Conservation (phyloP, 2,797 vertebrate genomes). For the Knipowitschia caucasica region DNA sequence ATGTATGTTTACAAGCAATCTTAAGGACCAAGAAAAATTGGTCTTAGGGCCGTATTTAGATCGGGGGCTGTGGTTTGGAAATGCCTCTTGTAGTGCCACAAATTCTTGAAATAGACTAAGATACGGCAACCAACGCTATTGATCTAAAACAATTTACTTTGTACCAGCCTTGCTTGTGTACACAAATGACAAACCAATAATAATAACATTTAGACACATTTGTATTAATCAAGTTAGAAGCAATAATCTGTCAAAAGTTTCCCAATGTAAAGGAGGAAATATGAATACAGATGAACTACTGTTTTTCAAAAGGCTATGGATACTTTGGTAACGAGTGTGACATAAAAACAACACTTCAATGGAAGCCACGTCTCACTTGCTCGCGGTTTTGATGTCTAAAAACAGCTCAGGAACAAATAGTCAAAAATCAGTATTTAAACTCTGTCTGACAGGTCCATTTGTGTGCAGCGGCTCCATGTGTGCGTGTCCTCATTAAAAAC, state of each 20-base stretch:
- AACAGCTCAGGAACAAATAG: conserved; percentile 63
- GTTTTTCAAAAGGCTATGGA: conserved; percentile 52
- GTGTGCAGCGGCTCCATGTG: conserved; percentile 7
- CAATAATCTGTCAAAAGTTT: conserved; percentile 8
- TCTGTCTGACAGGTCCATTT: conserved; percentile 58
- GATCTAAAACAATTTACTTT: too few species aligned
- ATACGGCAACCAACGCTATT: background rate
- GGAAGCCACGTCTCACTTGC: conserved; percentile 55
- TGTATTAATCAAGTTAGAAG: background rate
- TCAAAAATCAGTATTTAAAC: conserved; percentile 58
- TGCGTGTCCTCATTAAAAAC: conserved; percentile 57
- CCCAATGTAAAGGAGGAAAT: conserved; percentile 21
- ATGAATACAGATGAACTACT: conserved; percentile 43
- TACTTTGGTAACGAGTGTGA: conserved; percentile 56
- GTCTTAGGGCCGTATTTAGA: too few species aligned
- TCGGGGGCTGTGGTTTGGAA: too few species aligned
- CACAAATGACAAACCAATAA: background rate
- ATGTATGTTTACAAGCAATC: too few species aligned
- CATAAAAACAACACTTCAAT: conserved; percentile 66
- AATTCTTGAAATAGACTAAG: background rate
- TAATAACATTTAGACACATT: background rate
- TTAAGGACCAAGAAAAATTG: too few species aligned
- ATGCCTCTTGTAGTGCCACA: background rate
- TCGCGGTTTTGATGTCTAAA: conserved; percentile 70
- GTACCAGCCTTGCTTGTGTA: too few species aligned